Conservation (phyloP, 2,113 vertebrate species). For the Tragulus kanchil region DNA sequence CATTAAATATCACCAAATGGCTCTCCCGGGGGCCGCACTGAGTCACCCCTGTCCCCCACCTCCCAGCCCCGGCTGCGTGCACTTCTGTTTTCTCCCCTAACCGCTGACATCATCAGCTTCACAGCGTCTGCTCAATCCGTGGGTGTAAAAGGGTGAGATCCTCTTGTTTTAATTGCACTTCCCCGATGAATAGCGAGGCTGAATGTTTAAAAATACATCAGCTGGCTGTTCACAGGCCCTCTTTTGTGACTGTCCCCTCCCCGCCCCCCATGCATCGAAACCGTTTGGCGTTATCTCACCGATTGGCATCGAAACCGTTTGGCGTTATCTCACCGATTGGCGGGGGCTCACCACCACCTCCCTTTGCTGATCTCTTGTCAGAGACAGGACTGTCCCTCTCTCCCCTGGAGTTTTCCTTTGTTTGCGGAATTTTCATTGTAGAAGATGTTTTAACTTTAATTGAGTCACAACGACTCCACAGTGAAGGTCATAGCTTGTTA, state of each 20-base stretch:
- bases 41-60: accelerated
- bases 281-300: accelerated
- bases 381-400: accelerated
- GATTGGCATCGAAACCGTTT: accelerated
- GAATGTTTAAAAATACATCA: not conserved
- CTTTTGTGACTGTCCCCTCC: accelerated
- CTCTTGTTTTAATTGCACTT: not conserved
- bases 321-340: too few relatives aligned
- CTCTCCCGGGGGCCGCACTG: accelerated
- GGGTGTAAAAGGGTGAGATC: not conserved
- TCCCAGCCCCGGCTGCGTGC: accelerated
- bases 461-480: not conserved
- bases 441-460: conserved; percentile 8
- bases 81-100: not conserved
- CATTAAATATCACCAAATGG: too few relatives aligned
- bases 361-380: accelerated
- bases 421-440: not conserved
- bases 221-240: accelerated
- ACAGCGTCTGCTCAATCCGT: accelerated
- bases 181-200: not conserved
- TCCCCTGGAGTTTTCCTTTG: not conserved
- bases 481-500: not conserved
- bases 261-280: accelerated
- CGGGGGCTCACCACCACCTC: accelerated
- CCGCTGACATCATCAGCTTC: accelerated